These are phyloP conservation scores for Hyposmocoma kahamanoa DNA, from an alignment of 1,140 invertebrate genomes.

Conservation along the genomic window DNA sequence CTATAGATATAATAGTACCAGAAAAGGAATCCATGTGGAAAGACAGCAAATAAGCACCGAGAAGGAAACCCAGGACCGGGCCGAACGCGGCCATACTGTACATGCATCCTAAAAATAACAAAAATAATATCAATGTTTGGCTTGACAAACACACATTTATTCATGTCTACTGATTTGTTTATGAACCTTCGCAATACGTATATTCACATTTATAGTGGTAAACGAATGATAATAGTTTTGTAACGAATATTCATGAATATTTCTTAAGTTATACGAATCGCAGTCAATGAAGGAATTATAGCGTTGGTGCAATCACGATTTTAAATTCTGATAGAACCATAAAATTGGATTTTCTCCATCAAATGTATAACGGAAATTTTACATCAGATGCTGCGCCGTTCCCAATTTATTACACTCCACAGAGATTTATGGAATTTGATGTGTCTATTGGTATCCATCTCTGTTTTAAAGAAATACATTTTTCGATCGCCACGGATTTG, in stretches of 20 bases:
- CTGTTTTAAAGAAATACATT: no score
- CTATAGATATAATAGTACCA: constrained; percentile 80
- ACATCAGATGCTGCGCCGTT: no score
- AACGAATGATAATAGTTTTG: not conserved
- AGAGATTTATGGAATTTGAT: no score
- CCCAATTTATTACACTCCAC: no score
- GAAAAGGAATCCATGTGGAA: constrained; percentile 92
- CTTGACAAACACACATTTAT: no score
- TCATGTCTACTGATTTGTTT: no score
- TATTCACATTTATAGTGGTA: no score
- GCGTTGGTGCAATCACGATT: not conserved
- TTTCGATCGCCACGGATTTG: no score
- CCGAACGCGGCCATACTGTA: constrained; percentile 96
- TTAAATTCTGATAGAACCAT: not conserved
- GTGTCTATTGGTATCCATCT: no score
- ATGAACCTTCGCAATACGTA: no score
- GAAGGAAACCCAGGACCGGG: constrained; percentile 91
- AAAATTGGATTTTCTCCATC: not conserved
- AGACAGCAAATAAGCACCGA: constrained; percentile 92
- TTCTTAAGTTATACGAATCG: not conserved
- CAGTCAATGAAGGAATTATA: not conserved
- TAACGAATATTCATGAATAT: not conserved
- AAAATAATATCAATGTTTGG: not conserved
- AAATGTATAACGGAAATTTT: not conserved
- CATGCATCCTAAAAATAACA: constrained; percentile 82